phyloP scores from a whole-genome alignment of 2,888 invertebrate genomes.

The Halocaridina rubra region DNA sequence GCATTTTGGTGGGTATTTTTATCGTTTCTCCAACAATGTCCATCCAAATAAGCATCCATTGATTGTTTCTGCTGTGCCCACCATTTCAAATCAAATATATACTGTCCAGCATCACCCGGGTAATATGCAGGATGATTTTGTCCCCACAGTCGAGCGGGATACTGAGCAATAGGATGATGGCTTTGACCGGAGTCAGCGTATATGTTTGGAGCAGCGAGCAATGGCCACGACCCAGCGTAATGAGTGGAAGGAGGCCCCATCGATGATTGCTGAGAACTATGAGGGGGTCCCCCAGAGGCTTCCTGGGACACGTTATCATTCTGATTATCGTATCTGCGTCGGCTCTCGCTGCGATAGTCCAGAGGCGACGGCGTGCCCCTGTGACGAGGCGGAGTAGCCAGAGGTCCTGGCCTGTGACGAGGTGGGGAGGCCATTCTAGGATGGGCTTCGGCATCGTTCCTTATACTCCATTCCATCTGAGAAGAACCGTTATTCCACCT shows the following conservation, averaged over 20 bases:
- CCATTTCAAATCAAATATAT: constrained; percentile 56
- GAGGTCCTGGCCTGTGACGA: neutral
- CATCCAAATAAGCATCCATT: constrained; percentile 45
- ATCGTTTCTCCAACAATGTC: constrained; percentile 39
- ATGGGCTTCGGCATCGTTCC: constrained; percentile 28
- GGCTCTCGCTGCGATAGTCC: constrained; percentile 60
- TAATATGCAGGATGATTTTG: constrained; percentile 48
- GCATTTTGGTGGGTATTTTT: constrained; percentile 19
- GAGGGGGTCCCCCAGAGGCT: constrained; percentile 1
- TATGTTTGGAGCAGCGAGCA: constrained; percentile 6
- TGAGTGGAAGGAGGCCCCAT: constrained; percentile 37
- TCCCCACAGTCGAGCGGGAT: constrained; percentile 36
- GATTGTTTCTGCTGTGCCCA: constrained; percentile 55
- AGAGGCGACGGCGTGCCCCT: constrained; percentile 56
- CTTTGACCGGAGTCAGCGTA: constrained; percentile 26
- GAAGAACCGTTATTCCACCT: constrained; percentile 35
- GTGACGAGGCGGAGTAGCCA: constrained; percentile 20
- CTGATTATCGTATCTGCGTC: constrained; percentile 40
- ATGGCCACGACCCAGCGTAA: constrained; percentile 25
- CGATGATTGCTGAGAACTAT: constrained; percentile 21
- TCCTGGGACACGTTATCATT: constrained; percentile 26
- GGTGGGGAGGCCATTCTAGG: constrained; percentile 20
- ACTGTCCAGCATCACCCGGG: constrained; percentile 21
- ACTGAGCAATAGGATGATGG: constrained; percentile 28
- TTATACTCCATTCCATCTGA: constrained; percentile 48